phyloP scores from a whole-genome alignment of 2,888 invertebrate genomes.

The Diaphora mendica region DNA sequence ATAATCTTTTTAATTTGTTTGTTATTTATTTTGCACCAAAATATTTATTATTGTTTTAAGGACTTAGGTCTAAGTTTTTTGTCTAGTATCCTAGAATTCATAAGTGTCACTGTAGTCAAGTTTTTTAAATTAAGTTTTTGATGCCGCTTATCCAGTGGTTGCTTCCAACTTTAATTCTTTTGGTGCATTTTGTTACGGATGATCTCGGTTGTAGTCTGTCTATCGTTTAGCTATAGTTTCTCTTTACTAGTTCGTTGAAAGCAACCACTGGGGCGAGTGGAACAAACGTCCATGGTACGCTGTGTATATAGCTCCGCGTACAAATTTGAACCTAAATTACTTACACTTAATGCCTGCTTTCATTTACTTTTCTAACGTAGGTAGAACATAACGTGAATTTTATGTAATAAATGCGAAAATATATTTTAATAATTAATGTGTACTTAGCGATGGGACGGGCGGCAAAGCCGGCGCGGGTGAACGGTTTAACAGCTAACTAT shows the following conservation, averaged over 20 bases:
- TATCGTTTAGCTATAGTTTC: conserved; percentile 60
- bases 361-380: conserved; percentile 84
- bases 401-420: conserved; percentile 86
- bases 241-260: conserved; percentile 51
- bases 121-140: conserved; percentile 81
- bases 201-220: conserved; percentile 72
- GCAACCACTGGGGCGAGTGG: conserved; percentile 69
- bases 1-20: conserved; percentile 67
- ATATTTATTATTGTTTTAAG: conserved; percentile 80
- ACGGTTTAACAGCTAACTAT: conserved; percentile 54
- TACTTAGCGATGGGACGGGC: conserved; percentile 83
- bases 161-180: conserved; percentile 54
- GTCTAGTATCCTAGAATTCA: conserved; percentile 82
- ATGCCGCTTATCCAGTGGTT: conserved; percentile 72
- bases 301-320: conserved; percentile 86
- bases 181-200: conserved; percentile 55
- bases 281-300: conserved; percentile 86
- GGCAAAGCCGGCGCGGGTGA: conserved; percentile 84
- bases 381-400: conserved; percentile 86
- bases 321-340: conserved; percentile 83
- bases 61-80: conserved; percentile 81
- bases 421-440: conserved; percentile 87
- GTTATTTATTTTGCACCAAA: conserved; percentile 78
- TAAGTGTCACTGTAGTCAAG: conserved; percentile 84
- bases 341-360: conserved; percentile 82